Evolutionary conservation across 64 coral and sea anemone genomes (phyloP).

Genomic region (Actinia tenebrosa): DNA sequence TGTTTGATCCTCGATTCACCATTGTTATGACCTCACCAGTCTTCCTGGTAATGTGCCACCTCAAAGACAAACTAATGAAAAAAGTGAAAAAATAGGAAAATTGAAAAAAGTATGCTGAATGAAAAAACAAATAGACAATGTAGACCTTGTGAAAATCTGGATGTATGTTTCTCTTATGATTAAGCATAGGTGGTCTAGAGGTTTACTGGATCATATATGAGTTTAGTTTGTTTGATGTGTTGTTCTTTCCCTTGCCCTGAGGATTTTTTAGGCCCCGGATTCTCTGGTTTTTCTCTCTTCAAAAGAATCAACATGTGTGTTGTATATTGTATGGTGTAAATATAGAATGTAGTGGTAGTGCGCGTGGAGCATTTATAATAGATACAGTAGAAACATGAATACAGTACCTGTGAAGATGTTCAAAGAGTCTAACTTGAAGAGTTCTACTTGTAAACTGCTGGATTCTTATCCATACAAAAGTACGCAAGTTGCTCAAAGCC

Average conservation of each 20-base stretch:
- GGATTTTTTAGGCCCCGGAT: no score
- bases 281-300: no score
- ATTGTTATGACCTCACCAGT: conserved; percentile 96
- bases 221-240: no score
- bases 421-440: conserved; percentile 93
- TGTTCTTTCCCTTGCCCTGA: no score
- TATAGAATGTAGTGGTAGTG: no score
- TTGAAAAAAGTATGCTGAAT: background rate
- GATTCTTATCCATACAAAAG: conserved; percentile 91
- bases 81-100: background rate
- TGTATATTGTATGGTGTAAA: no score
- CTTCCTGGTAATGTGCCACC: conserved; percentile 91
- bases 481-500: conserved; percentile 66
- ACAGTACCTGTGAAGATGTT: conserved; percentile 80
- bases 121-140: background rate
- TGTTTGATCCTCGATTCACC: conserved; percentile 88
- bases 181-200: no score
- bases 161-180: no score
- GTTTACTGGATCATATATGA: no score
- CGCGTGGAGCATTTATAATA: no score
- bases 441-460: conserved; percentile 95
- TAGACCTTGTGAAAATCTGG: no score
- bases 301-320: no score
- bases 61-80: conserved; percentile 74
- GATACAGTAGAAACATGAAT: background rate